Evolutionary conservation across 2,888 invertebrate genomes (phyloP), one percentile per base, ranked within the genome.

Genomic region (Cheilosia vernalis): DNA sequence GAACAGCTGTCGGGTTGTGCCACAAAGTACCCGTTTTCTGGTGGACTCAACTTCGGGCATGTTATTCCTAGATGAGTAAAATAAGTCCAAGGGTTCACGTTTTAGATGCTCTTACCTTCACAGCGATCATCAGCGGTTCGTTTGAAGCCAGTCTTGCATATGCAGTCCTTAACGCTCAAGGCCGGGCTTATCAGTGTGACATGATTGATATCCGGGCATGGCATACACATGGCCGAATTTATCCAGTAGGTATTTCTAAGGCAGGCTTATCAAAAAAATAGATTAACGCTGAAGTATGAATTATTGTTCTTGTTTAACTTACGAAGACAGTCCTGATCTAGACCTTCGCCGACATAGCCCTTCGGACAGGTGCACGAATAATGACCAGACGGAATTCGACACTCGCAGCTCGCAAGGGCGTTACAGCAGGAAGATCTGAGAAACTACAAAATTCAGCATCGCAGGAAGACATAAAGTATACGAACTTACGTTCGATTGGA

Each of bases 21-120:
- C 2, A 95, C 94, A 89, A 95, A 94, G 89, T 95, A 95, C 4
- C 95, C 95, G 89, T 95, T 93, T 66, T 93, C 92, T 0, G 95
- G 95, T 1, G 94, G 93, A 15, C 89, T 89, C 67, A 95, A 89
- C 85, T 93, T 92, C 0, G 94, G 93, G 88, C 95, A 95, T 24
- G 93, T 93, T 86, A 94, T 91, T n/a, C 93, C 94, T 94, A 42
- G 40, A 60, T 6, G 9, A 17, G 6, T 2, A 47, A n/a, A n/a
- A 47, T 9, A 0, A 55, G 17, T 9, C 9, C 0, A 6, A 30
- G 2, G 5, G 2, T 30, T 27, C 27, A 6, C 2, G 4, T 24
- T 15, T 27, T n/a, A 10, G 10, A 60, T 17, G 10, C 87, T 13
- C 24, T 24, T 64, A 87, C 88, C 94, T 92, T 94, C 94, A 90